phyloP scores from a whole-genome alignment of 2,113 vertebrate species.

The Glareola pratincola region DNA sequence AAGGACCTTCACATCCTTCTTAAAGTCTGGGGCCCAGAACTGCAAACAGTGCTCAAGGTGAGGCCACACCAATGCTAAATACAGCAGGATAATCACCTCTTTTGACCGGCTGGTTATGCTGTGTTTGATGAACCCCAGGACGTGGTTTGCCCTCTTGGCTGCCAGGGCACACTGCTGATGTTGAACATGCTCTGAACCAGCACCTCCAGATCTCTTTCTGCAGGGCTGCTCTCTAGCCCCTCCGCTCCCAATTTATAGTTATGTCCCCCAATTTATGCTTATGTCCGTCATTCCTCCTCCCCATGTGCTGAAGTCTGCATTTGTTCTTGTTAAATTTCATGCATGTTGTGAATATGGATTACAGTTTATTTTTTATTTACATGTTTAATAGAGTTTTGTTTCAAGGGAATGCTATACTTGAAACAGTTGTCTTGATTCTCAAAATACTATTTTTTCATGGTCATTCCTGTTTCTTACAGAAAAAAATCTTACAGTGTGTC shows the following conservation, averaged over 20 bases:
- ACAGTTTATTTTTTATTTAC: not conserved
- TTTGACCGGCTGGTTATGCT: fast-evolving
- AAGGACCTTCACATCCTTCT: not conserved
- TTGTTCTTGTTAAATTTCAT: not conserved
- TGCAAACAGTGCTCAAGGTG: not conserved
- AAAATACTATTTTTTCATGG: not conserved
- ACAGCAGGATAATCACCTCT: no score
- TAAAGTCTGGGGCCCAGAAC: no score
- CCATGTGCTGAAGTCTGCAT: not conserved
- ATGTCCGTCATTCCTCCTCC: fast-evolving
- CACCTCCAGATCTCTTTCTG: not conserved
- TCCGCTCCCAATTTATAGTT: not conserved
- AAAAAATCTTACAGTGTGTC: not conserved
- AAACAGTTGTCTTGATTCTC: not conserved
- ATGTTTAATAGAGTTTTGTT: not conserved
- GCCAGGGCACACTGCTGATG: not conserved
- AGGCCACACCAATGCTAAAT: no score
- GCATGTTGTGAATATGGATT: not conserved
- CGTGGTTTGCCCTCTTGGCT: not conserved
- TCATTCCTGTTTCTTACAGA: not conserved
- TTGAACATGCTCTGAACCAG: not conserved
- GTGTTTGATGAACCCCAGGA: not conserved
- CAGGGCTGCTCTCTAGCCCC: not conserved
- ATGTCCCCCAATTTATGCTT: not conserved
- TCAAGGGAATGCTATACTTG: not conserved